Percentiles rank a stretch among this genome's conserved stretches.
Conservation (phyloP, 2,113 vertebrate species). For the Eurystomus gularis region DNA sequence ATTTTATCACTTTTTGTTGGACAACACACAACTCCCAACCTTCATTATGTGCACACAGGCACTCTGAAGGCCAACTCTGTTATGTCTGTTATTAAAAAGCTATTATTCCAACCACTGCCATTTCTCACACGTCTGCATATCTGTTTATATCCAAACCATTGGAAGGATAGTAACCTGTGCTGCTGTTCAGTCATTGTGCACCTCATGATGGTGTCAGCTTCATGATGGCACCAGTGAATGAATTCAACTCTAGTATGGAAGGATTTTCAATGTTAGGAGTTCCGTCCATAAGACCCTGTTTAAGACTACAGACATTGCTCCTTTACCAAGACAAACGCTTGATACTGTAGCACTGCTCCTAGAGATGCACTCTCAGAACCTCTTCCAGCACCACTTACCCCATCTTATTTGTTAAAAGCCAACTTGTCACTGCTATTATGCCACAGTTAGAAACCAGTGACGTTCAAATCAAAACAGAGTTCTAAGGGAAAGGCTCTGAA, state of each 20-base stretch:
- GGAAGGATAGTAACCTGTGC: neutral
- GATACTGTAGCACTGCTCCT: neutral
- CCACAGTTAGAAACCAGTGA: neutral
- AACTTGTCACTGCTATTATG: neutral
- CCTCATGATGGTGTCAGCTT: neutral
- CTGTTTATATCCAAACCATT: neutral
- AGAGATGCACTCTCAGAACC: neutral
- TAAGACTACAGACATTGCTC: neutral
- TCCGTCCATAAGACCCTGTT: neutral
- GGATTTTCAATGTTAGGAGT: neutral
- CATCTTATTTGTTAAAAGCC: neutral
- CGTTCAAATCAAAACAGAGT: neutral
- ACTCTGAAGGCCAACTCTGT: neutral
- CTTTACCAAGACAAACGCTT: neutral
- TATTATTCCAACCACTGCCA: neutral
- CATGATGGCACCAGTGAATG: neutral
- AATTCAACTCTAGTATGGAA: neutral
- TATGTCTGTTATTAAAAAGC: neutral
- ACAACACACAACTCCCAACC: neutral
- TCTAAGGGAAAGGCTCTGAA: neutral
- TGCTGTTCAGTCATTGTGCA: neutral
- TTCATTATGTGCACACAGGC: neutral
- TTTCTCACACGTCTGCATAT: neutral
- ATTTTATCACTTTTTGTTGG: neutral
- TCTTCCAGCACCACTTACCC: neutral